Percentiles rank a stretch among this genome's conserved stretches.
Conservation (phyloP, 2,113 vertebrate species). For the Nestor notabilis region DNA sequence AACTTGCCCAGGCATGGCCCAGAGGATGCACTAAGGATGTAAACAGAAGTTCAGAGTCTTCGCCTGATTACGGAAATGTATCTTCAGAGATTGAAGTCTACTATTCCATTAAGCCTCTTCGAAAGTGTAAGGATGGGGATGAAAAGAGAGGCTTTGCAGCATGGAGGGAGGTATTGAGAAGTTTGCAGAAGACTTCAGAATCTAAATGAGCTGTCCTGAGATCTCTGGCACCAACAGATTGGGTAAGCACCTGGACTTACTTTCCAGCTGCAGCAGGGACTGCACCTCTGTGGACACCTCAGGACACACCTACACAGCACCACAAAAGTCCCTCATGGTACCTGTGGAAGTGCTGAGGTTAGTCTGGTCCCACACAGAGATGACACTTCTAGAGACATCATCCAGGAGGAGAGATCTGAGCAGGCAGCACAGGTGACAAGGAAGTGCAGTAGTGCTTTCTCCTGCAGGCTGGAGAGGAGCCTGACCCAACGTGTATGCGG, state of each 20-base stretch:
- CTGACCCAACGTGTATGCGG: rapidly evolving
- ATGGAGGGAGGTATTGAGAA: background rate
- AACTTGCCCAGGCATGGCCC: background rate
- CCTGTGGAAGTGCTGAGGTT: background rate
- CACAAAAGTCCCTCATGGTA: background rate
- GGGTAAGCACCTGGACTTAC: background rate
- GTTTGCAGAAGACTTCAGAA: background rate
- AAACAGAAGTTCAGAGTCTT: background rate
- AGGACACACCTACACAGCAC: background rate
- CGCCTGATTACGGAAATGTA: background rate
- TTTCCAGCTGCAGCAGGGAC: background rate
- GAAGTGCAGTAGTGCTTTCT: background rate
- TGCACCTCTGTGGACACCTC: background rate
- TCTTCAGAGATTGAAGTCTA: background rate
- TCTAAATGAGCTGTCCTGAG: background rate
- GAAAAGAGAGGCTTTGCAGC: background rate
- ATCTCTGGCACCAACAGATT: background rate
- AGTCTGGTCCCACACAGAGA: background rate
- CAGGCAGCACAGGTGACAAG: background rate
- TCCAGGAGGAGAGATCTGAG: background rate
- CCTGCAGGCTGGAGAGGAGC: background rate
- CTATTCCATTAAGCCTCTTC: background rate
- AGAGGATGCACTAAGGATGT: background rate
- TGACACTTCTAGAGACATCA: background rate
- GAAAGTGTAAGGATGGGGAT: background rate